Conservation (phyloP, 1,140 invertebrate genomes). For the Drosophila willistoni region DNA sequence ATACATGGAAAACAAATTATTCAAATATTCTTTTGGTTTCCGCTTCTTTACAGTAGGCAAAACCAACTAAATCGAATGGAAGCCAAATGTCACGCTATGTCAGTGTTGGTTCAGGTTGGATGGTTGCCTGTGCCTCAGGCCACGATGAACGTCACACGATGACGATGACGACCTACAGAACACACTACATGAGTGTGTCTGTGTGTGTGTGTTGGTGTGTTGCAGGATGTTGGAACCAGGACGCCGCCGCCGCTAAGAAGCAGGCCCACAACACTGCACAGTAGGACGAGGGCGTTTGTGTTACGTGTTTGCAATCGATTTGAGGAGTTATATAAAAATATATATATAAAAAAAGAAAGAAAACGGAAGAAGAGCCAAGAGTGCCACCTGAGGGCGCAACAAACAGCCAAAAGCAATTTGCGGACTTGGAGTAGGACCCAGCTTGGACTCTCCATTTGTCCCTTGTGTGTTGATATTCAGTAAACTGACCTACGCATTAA, state of each 20-base stretch:
- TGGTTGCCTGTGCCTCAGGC: slow-evolving; percentile 28
- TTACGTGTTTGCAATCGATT: slow-evolving; percentile 81
- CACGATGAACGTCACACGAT: slow-evolving; percentile 47
- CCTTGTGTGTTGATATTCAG: slow-evolving; percentile 25
- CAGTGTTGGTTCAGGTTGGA: slow-evolving; percentile 25
- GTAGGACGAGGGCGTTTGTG: slow-evolving; percentile 34
- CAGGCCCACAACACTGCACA: not conserved
- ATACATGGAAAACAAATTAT: slow-evolving; percentile 48
- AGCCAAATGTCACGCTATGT: slow-evolving; percentile 75
- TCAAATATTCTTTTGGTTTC: slow-evolving; percentile 53
- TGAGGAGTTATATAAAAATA: slow-evolving; percentile 80
- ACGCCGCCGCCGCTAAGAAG: slow-evolving; percentile 18
- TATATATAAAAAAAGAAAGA: slow-evolving; percentile 27
- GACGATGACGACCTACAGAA: not conserved
- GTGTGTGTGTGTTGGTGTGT: slow-evolving; percentile 24
- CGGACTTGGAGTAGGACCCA: slow-evolving; percentile 36
- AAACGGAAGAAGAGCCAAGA: slow-evolving; percentile 15
- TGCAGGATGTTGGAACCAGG: slow-evolving; percentile 33
- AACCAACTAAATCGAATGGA: slow-evolving; percentile 70
- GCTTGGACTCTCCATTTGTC: slow-evolving; percentile 25
- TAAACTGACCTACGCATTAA: slow-evolving; percentile 78
- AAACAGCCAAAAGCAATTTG: slow-evolving; percentile 68
- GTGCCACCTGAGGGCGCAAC: slow-evolving; percentile 42
- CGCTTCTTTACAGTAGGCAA: slow-evolving; percentile 27
- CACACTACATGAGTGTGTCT: not conserved